A percentile compares a stretch with the other conserved stretches of the same genome.
These are phyloP conservation scores for Hoplostethus atlanticus DNA, from an alignment of 2,797 vertebrate genomes.

Conservation along the genomic window DNA sequence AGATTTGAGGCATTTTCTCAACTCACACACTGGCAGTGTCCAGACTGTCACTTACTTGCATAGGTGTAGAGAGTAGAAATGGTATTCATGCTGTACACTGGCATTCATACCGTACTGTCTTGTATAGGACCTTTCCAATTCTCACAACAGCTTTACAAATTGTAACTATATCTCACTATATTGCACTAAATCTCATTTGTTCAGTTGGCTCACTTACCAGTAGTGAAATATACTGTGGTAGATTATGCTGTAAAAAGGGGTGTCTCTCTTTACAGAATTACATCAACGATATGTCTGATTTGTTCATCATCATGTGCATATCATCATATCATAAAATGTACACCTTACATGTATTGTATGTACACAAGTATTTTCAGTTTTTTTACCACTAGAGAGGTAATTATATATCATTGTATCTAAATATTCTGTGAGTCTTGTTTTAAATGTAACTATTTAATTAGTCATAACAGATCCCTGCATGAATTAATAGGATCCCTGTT, in stretches of 20 bases:
- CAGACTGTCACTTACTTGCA: neutral
- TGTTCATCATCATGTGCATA: neutral
- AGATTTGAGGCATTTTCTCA: conserved; percentile 19
- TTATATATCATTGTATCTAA: neutral
- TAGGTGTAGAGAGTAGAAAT: neutral
- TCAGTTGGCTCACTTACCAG: no score
- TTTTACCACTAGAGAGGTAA: neutral
- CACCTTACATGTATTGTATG: neutral
- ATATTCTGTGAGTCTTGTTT: neutral
- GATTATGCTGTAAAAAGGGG: neutral
- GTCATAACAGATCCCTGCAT: conserved; percentile 39
- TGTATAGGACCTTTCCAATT: neutral
- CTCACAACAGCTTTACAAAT: no score
- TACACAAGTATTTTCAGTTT: neutral
- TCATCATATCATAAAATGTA: neutral
- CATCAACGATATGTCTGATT: neutral
- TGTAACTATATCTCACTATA: no score
- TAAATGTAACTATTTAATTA: conserved; percentile 22
- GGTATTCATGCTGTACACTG: neutral
- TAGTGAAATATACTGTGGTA: neutral
- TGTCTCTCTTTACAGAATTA: neutral
- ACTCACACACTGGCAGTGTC: conserved; percentile 3
- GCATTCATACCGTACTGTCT: neutral
- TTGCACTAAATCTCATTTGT: no score
- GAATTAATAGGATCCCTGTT: conserved; percentile 43